Evolutionary conservation across 2,797 vertebrate genomes (phyloP).

Genomic region (Sebastes trivittatus): DNA sequence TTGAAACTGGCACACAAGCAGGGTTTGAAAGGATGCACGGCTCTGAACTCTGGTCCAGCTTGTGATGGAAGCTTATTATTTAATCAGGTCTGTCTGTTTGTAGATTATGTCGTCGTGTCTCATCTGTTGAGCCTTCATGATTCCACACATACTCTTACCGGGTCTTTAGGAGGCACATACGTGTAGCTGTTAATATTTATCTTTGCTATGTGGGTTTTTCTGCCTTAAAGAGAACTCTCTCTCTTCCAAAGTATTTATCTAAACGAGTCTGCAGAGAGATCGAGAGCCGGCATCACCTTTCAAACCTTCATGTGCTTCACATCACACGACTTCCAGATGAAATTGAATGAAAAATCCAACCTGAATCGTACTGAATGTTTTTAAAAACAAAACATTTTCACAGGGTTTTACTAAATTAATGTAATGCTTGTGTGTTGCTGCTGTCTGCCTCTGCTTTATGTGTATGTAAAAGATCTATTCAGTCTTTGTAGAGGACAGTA

Average conservation of each 20-base stretch:
- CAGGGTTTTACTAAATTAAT: slow-evolving; percentile 45
- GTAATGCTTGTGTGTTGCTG: slow-evolving; percentile 57
- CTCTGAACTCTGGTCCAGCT: slow-evolving; percentile 16
- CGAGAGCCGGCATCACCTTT: not conserved
- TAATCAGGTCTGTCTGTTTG: slow-evolving; percentile 2
- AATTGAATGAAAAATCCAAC: not conserved
- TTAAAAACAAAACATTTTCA: not conserved
- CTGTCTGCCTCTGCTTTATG: slow-evolving; percentile 51
- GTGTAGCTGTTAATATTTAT: slow-evolving; percentile 24
- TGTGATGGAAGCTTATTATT: slow-evolving; percentile 20
- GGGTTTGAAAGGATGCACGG: slow-evolving; percentile 14
- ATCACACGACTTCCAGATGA: not conserved
- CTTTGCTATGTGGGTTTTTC: slow-evolving; percentile 6
- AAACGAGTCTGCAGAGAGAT: not conserved
- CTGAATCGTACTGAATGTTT: slow-evolving; percentile 19
- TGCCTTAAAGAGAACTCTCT: not conserved
- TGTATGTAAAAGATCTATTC: slow-evolving; percentile 48
- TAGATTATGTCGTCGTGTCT: slow-evolving; percentile 8
- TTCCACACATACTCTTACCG: slow-evolving; percentile 41
- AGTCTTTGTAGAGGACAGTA: slow-evolving; percentile 37
- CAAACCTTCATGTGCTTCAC: slow-evolving; percentile 1
- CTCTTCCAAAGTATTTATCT: slow-evolving; percentile 19
- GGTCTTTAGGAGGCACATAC: not conserved
- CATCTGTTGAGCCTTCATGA: slow-evolving; percentile 29
- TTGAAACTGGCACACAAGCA: slow-evolving; percentile 12